Evolutionary conservation across 2,797 vertebrate genomes (phyloP).

Genomic region (Jordanella pulchra): DNA sequence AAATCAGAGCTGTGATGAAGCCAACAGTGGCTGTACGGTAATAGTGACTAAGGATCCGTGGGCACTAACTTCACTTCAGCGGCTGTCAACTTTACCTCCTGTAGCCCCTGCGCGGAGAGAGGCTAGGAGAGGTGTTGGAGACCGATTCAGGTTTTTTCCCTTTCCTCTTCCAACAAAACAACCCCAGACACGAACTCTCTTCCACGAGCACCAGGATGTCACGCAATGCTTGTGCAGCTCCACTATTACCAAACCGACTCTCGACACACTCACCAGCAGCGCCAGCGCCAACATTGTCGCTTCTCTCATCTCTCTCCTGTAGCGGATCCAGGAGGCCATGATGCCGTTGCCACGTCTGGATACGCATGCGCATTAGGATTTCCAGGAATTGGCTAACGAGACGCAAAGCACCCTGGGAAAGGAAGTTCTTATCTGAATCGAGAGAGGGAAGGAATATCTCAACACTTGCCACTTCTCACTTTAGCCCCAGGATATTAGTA

Average conservation of each 20-base stretch:
- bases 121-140: conserved; percentile 33
- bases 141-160: no score
- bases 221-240: rapidly evolving
- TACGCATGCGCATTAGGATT: conserved; percentile 79
- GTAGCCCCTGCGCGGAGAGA: conserved; percentile 45
- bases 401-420: conserved; percentile 66
- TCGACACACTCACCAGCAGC: conserved; percentile 76
- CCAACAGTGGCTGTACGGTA: not conserved
- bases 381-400: conserved; percentile 38
- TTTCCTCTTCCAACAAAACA: no score
- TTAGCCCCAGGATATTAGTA: no score
- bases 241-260: no score
- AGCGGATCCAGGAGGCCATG: conserved; percentile 81
- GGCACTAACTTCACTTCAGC: conserved; percentile 64
- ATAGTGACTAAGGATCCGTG: not conserved
- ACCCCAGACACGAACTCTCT: not conserved
- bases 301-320: conserved; percentile 74
- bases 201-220: no score
- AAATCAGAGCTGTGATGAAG: not conserved
- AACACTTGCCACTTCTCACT: conserved; percentile 8
- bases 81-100: conserved; percentile 75
- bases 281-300: conserved; percentile 74
- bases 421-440: conserved; percentile 48
- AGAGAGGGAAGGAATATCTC: not conserved
- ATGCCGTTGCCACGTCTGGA: conserved; percentile 87